Evolutionary conservation across 2,888 invertebrate species (phyloP).

Genomic region (Clepsis dumicolana): DNA sequence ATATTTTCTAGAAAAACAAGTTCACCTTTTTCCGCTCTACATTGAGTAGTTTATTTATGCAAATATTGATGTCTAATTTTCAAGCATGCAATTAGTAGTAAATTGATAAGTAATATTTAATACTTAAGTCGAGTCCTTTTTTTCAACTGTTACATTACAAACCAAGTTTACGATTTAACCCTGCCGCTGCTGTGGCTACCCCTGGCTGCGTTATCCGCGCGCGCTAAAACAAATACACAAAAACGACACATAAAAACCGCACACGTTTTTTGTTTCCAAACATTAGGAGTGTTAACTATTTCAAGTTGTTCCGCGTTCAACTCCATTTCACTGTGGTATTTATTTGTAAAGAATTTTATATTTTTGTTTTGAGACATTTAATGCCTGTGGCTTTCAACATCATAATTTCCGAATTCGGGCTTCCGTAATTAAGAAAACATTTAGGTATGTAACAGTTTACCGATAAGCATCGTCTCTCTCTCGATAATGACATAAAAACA

Average conservation of each 20-base stretch:
- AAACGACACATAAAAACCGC: conserved; percentile 74
- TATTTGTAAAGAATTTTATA: conserved; percentile 43
- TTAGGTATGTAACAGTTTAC: conserved; percentile 21
- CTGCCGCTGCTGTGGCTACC: conserved; percentile 43
- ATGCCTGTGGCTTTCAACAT: background rate
- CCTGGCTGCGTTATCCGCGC: conserved; percentile 65
- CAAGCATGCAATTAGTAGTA: background rate
- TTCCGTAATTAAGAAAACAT: conserved; percentile 36
- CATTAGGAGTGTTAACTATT: conserved; percentile 73
- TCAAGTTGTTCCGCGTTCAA: conserved; percentile 61
- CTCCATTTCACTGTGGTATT: conserved; percentile 50
- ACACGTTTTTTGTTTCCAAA: conserved; percentile 69
- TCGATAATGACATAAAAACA: conserved; percentile 43
- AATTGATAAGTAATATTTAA: background rate
- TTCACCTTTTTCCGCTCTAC: no score
- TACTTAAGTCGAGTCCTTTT: background rate
- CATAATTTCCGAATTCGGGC: background rate
- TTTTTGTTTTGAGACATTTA: background rate
- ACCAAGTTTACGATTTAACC: conserved; percentile 21
- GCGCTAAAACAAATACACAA: conserved; percentile 80
- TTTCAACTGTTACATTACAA: background rate
- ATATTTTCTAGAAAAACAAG: no score
- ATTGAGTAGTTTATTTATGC: no score
- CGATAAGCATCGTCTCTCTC: conserved; percentile 35
- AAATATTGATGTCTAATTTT: no score